phyloP scores from a whole-genome alignment of 2,888 invertebrate genomes.

The Hypselothyrea guttata region DNA sequence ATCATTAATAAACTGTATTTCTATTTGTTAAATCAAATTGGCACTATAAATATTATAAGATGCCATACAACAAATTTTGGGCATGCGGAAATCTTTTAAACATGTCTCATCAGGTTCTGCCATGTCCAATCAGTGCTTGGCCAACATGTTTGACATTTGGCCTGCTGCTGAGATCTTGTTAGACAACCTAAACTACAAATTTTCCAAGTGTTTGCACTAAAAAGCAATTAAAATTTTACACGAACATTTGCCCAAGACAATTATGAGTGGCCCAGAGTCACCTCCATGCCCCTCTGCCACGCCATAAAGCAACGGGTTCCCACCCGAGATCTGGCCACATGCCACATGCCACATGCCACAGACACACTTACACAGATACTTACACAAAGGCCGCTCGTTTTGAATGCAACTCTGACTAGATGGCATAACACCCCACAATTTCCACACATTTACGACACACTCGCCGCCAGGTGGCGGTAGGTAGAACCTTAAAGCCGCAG shows the following conservation, averaged over 20 bases:
- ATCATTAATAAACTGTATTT: too few relatives aligned
- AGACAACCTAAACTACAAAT: conserved; percentile 61
- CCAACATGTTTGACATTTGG: conserved; percentile 49
- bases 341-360: conserved; percentile 53
- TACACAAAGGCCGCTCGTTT: too few relatives aligned
- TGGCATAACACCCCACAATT: conserved; percentile 75
- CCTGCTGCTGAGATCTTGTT: conserved; percentile 45
- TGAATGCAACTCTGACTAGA: too few relatives aligned
- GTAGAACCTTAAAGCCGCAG: conserved; percentile 45
- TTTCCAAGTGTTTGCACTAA: conserved; percentile 76
- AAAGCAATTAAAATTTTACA: conserved; percentile 76
- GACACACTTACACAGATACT: conserved; percentile 13
- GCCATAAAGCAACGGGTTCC: conserved; percentile 51
- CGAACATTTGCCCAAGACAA: conserved; percentile 74
- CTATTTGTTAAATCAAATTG: too few relatives aligned
- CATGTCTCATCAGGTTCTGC: not conserved
- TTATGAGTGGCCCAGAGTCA: conserved; percentile 52
- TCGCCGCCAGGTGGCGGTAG: conserved; percentile 32
- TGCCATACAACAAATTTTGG: not conserved
- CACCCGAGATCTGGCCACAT: conserved; percentile 33
- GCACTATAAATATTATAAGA: too few relatives aligned
- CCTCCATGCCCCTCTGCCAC: conserved; percentile 15
- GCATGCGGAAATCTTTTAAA: not conserved
- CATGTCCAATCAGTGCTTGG: conserved; percentile 38
- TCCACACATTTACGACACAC: conserved; percentile 46